A percentile compares a stretch with the other conserved stretches of the same genome.
These are phyloP conservation scores for Parazoanthus atlanticus DNA, from an alignment of 92 coral and sea anemone species.

Conservation along the genomic window DNA sequence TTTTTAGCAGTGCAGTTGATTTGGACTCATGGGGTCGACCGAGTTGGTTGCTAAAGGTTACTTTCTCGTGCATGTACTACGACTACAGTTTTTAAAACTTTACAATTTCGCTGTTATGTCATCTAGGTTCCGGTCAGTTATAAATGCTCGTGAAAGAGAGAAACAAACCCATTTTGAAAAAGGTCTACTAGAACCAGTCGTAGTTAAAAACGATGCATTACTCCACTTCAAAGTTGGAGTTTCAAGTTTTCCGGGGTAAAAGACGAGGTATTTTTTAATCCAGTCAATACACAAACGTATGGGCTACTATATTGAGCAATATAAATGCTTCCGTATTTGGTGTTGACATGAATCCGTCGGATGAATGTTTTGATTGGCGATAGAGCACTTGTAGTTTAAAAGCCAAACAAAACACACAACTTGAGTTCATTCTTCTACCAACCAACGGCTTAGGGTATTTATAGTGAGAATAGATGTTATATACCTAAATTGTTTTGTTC, in stretches of 20 bases:
- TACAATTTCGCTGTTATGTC: too few species aligned
- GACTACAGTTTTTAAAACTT: too few species aligned
- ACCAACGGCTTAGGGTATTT: background rate
- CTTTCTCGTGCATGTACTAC: too few species aligned
- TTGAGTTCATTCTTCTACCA: slow-evolving; percentile 10
- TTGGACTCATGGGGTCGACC: background rate
- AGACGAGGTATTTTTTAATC: background rate
- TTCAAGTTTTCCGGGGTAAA: background rate
- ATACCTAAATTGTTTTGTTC: background rate
- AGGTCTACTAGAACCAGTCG: background rate
- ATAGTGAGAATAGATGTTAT: background rate
- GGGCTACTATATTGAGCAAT: too few species aligned
- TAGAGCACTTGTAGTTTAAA: slow-evolving; percentile 14
- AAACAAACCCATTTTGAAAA: background rate
- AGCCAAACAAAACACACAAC: slow-evolving; percentile 15
- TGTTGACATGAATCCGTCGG: background rate
- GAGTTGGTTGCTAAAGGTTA: too few species aligned
- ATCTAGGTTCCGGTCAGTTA: background rate
- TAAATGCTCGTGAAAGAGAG: background rate
- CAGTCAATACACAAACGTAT: background rate
- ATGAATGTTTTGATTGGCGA: slow-evolving; percentile 15
- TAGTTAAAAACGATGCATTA: background rate
- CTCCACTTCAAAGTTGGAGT: background rate
- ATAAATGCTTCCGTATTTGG: background rate
- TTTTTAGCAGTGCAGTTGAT: background rate